Evolutionary conservation across 2,888 invertebrate species (phyloP).

Genomic region (Nemoura dubitans): DNA sequence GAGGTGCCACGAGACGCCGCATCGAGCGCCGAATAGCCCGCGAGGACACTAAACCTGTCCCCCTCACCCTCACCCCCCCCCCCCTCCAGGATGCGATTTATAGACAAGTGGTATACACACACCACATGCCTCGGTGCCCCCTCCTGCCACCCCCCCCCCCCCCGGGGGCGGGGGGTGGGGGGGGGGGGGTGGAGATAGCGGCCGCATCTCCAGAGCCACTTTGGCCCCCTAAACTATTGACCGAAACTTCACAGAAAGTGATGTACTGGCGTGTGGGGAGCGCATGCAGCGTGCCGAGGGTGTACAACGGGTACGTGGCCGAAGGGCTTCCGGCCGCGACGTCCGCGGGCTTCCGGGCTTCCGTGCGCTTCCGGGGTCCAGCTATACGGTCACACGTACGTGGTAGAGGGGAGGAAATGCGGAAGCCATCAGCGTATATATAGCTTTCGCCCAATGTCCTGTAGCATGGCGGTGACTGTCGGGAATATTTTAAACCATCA

Average conservation of each 20-base stretch:
- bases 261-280: not conserved
- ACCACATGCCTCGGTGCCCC: not conserved
- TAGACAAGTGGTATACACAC: conserved; percentile 36
- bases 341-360: too few species aligned
- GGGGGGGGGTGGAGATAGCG: not conserved
- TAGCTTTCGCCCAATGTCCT: too few species aligned
- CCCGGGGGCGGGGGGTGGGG: too few species aligned
- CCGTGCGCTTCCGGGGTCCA: too few species aligned
- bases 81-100: conserved; percentile 34
- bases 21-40: not conserved
- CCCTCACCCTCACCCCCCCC: not conserved
- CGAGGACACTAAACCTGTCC: conserved; percentile 46
- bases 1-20: not conserved
- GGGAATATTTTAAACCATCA: too few species aligned
- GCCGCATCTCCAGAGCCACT: not conserved
- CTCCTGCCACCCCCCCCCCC: not conserved
- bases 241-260: not conserved
- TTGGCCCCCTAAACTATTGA: not conserved
- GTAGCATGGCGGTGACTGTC: too few species aligned
- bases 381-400: too few species aligned
- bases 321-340: too few species aligned
- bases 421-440: too few species aligned
- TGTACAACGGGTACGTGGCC: too few species aligned
- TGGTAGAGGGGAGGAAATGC: too few species aligned
- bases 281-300: too few species aligned